These are phyloP conservation scores for Zeugodacus cucurbitae DNA, from an alignment of 1,140 invertebrate species.

Conservation along the genomic window DNA sequence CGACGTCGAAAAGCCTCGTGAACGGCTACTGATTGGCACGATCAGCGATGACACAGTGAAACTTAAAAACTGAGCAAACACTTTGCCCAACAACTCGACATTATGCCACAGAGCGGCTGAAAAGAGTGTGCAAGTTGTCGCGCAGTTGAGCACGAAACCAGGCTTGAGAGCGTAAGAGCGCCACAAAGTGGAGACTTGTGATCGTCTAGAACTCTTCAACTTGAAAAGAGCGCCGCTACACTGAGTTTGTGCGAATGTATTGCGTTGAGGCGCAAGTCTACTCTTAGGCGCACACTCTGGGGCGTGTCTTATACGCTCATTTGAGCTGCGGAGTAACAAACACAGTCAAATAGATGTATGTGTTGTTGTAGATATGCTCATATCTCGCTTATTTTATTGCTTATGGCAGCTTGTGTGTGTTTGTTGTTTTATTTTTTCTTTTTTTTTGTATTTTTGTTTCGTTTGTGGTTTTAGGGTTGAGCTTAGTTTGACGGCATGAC, in stretches of 20 bases:
- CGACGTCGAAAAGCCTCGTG: background rate
- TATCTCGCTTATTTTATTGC: background rate
- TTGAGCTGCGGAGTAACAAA: background rate
- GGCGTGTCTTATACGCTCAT: conserved; percentile 17
- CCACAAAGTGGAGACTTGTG: background rate
- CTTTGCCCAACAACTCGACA: background rate
- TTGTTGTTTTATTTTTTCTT: background rate
- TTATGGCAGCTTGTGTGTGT: background rate
- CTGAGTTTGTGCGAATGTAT: conserved; percentile 13
- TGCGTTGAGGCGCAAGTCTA: background rate
- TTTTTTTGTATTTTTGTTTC: background rate
- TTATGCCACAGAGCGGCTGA: background rate
- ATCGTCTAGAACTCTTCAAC: background rate
- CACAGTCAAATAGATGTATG: background rate
- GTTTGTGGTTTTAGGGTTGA: conserved; percentile 26
- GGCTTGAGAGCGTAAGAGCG: background rate
- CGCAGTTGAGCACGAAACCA: background rate
- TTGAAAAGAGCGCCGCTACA: background rate
- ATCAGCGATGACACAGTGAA: conserved; percentile 12
- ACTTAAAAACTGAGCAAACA: conserved; percentile 10
- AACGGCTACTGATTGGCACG: conserved; percentile 37
- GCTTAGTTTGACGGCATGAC: conserved; percentile 38
- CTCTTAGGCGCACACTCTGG: background rate
- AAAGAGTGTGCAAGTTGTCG: background rate
- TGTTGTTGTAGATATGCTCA: background rate